These are phyloP conservation scores for Chaetodon trifascialis DNA, from an alignment of 2,113 vertebrate species.

Conservation along the genomic window DNA sequence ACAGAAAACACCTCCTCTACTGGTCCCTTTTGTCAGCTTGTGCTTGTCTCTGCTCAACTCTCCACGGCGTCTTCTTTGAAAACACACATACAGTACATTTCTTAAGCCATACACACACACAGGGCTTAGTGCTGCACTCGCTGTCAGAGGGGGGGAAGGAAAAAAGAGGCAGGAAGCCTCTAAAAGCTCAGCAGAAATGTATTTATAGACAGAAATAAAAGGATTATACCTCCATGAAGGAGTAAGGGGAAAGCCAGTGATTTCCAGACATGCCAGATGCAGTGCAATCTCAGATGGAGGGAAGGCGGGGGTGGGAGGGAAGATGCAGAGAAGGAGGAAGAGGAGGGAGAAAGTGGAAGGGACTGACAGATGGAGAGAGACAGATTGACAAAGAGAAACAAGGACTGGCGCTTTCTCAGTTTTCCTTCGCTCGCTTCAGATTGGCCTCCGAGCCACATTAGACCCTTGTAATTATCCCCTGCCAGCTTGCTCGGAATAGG, in stretches of 20 bases:
- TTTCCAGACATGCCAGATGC: slow-evolving; percentile 72
- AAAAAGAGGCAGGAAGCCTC: slow-evolving; percentile 59
- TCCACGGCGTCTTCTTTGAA: slow-evolving; percentile 41
- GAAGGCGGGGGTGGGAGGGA: background rate
- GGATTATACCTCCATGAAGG: slow-evolving; percentile 81
- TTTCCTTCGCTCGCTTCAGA: slow-evolving; percentile 51
- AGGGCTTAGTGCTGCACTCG: slow-evolving; percentile 58
- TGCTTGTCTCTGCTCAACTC: slow-evolving; percentile 38
- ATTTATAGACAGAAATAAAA: slow-evolving; percentile 82
- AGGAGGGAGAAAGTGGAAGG: background rate
- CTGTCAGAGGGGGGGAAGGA: slow-evolving; percentile 26
- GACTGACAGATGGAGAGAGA: slow-evolving; percentile 60
- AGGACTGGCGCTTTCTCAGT: slow-evolving; percentile 35
- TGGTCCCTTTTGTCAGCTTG: slow-evolving; percentile 16
- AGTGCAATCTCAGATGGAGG: slow-evolving; percentile 41
- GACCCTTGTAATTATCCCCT: slow-evolving; percentile 70
- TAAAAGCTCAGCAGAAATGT: slow-evolving; percentile 80
- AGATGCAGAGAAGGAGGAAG: background rate
- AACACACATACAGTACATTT: slow-evolving; percentile 48
- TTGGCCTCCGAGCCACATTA: slow-evolving; percentile 59
- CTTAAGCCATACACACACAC: slow-evolving; percentile 44
- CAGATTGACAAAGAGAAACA: slow-evolving; percentile 57
- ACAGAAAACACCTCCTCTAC: slow-evolving; percentile 21
- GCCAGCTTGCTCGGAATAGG: slow-evolving; percentile 55
- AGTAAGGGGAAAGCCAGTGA: slow-evolving; percentile 63